These are phyloP conservation scores for Drosophila auraria DNA, from an alignment of 1,140 invertebrate species.

Conservation along the genomic window DNA sequence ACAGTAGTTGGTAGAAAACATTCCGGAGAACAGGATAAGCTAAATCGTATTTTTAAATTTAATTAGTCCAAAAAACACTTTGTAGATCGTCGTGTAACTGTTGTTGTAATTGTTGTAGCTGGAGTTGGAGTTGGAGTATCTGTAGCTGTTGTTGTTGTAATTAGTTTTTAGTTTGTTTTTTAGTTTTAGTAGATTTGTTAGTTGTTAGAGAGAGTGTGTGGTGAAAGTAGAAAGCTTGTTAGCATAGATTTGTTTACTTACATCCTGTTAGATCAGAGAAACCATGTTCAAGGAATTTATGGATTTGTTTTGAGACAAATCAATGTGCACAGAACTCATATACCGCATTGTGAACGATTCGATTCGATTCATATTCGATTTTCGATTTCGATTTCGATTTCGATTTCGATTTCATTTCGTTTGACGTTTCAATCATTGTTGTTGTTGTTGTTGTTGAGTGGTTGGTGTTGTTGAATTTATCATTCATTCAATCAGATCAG, in stretches of 20 bases:
- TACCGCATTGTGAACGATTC: slow-evolving; percentile 56
- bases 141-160: slow-evolving; percentile 12
- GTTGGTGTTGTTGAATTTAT: slow-evolving; percentile 51
- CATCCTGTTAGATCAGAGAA: slow-evolving; percentile 72
- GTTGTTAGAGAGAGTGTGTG: slow-evolving; percentile 17
- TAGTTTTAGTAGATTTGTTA: slow-evolving; percentile 18
- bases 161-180: slow-evolving; percentile 14
- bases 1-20: slow-evolving; percentile 30
- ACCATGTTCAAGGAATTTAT: slow-evolving; percentile 69
- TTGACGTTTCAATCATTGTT: slow-evolving; percentile 54
- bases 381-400: slow-evolving; percentile 1
- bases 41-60: slow-evolving; percentile 16
- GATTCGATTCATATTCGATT: slow-evolving; percentile 24
- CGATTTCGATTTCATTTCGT: slow-evolving; percentile 19
- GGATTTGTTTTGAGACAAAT: slow-evolving; percentile 65
- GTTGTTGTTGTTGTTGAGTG: slow-evolving; percentile 45
- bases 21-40: slow-evolving; percentile 38
- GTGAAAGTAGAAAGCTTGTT: slow-evolving; percentile 41
- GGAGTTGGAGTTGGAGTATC: slow-evolving; percentile 14
- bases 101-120: slow-evolving; percentile 18
- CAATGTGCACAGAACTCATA: slow-evolving; percentile 59
- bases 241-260: slow-evolving; percentile 71
- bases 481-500: slow-evolving; percentile 47
- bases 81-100: slow-evolving; percentile 22
- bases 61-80: slow-evolving; percentile 40